phyloP scores from a whole-genome alignment of 2,113 vertebrate genomes.

The Platanista minor region DNA sequence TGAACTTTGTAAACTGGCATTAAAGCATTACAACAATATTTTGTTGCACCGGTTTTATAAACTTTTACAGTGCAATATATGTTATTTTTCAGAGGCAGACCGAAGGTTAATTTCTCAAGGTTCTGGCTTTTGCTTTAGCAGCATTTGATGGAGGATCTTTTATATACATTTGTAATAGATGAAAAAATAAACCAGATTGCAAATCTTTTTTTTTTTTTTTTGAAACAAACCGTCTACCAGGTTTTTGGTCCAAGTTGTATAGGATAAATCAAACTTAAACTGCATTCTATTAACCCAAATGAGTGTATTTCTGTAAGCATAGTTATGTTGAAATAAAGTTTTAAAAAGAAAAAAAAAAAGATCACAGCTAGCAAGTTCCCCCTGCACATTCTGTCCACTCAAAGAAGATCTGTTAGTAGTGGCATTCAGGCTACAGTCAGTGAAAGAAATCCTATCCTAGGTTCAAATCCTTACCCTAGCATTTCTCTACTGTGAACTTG shows the following conservation, averaged over 20 bases:
- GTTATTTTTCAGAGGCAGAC: slow-evolving; percentile 83
- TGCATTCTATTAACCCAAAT: slow-evolving; percentile 83
- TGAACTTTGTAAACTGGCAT: slow-evolving; percentile 78
- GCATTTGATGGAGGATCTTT: not conserved
- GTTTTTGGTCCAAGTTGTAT: slow-evolving; percentile 79
- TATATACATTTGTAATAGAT: slow-evolving; percentile 84
- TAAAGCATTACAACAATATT: slow-evolving; percentile 80
- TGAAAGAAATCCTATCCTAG: not conserved
- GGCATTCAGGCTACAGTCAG: not conserved
- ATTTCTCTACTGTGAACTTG: not conserved
- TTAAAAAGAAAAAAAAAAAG: slow-evolving; percentile 69
- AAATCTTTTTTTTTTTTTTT: slow-evolving; percentile 75
- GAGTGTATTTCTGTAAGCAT: slow-evolving; percentile 86
- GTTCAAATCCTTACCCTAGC: not conserved
- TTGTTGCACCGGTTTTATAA: slow-evolving; percentile 83
- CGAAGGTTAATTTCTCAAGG: slow-evolving; percentile 86
- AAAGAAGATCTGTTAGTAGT: not conserved
- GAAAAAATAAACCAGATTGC: slow-evolving; percentile 80
- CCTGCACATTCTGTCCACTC: not conserved
- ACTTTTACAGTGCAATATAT: slow-evolving; percentile 85
- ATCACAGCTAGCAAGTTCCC: not conserved
- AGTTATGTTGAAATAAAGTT: slow-evolving; percentile 86
- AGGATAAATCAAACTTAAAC: slow-evolving; percentile 80
- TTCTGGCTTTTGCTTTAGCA: slow-evolving; percentile 4
- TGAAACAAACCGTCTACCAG: slow-evolving; percentile 79